phyloP scores from a whole-genome alignment of 1,140 invertebrate genomes.

The Pseudachorutes palmiensis region DNA sequence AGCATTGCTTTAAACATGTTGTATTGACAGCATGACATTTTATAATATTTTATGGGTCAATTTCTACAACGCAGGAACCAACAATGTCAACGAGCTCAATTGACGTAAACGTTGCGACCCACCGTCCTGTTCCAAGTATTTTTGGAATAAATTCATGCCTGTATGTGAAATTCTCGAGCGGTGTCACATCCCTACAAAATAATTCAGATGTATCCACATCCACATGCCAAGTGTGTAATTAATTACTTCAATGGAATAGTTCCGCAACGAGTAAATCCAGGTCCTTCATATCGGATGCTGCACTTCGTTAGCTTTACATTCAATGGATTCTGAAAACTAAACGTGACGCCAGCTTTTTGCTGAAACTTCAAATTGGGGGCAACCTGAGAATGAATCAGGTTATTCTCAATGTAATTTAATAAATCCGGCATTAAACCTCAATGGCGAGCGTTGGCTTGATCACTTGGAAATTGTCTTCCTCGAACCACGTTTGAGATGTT shows the following conservation, averaged over 20 bases:
- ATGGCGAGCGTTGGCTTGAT: slow-evolving; percentile 50
- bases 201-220: not conserved
- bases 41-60: not conserved
- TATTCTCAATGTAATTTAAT: not conserved
- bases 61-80: not conserved
- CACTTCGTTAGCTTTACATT: slow-evolving; percentile 62
- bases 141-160: not conserved
- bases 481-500: slow-evolving; percentile 64
- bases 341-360: not conserved
- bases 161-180: not conserved
- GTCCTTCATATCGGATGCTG: slow-evolving; percentile 46
- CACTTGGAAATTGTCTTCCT: slow-evolving; percentile 65
- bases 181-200: not conserved
- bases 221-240: not conserved
- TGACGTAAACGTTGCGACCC: slow-evolving; percentile 37
- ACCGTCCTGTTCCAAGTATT: not conserved
- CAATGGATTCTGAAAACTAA: not conserved
- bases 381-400: not conserved
- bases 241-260: slow-evolving; percentile 61
- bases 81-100: slow-evolving; percentile 48
- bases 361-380: not conserved
- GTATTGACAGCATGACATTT: too few species aligned
- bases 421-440: slow-evolving; percentile 7
- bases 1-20: too few species aligned
- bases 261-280: slow-evolving; percentile 48